Evolutionary conservation across 2,113 vertebrate species (phyloP), one percentile per base, ranked within the genome.

Genomic region (Burhinus bistriatus): DNA sequence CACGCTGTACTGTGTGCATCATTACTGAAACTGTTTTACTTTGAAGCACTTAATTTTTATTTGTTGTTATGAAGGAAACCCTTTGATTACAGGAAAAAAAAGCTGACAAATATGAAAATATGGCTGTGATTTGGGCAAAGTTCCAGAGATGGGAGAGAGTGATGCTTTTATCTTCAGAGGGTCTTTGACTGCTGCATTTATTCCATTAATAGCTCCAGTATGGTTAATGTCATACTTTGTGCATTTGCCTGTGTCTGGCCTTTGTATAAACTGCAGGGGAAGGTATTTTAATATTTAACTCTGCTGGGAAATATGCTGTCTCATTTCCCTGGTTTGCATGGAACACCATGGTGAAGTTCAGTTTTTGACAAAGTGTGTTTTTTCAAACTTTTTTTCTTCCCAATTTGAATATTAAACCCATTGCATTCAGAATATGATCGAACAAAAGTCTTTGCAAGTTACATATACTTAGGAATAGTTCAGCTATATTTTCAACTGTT

Each of bases 11-110:
- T 97, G 47, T 91, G 78, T 96, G 89, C 86, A 83, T 96, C 93
- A 71, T 84, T 77, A 69, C 80, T 89, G 95, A 92, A 96, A 83
- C 77, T 61, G n/a, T 97, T 97, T 96, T 93, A 83, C 96, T 98
- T 98, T 97, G 97, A 98, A 97, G 95, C 82, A 97, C 81, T 98
- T 97, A 96, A 97, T 98, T 98, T 98, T 95, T 98, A 96, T 97
- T 97, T 98, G 82, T 90, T 97, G 49, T 98, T 98, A 97, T 97
- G 97, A 97, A 97, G 96, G 97, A 96, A 97, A 78, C 87, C 85
- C 98, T 98, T 98, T 97, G 97, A 92, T 92, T 95, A 68, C 64
- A 59, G n/a, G 23, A 2, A 1, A 90, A 75, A 75, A 86, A 77
- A 97, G 84, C 96, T 94, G 96, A 97, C 94, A 96, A 87, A 97